Base-by-base conservation (phyloP, 1,140 invertebrate species). In the Diorhabda carinulata region DNA sequence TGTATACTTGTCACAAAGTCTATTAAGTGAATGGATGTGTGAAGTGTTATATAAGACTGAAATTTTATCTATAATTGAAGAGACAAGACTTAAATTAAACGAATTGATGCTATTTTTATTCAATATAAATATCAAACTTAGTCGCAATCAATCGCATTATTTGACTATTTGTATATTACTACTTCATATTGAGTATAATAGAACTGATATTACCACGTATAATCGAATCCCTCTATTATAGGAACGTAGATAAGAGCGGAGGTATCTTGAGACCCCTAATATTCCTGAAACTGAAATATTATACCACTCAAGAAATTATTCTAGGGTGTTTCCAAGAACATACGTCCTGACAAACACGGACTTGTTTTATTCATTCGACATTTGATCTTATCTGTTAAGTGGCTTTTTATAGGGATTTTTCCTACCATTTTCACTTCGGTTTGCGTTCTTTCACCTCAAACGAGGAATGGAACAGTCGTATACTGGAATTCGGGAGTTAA, bases 331-430 rank as follows among this genome's bases (percentile, higher is more conserved):
- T 64, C 64, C 43, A 58, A 63, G 65, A 60, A 67, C 71, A 69
- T 72, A 72, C 69, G 71, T 72, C 67, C 68, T 58, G 71, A 61
- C 67, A 67, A 69, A 67, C 69, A 72, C 64, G 67, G 71, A 72
- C 60, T 72, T 42, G 67, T 61, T 64, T 68, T 71, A 71, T 71
- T 71, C 70, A 71, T 71, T 71, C 70, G 70, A 68, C 67, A 68
- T 67, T 71, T 66, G 71, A 72, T 72, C 64, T 72, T 72, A 72
- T 72, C 70, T 52, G 47, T 71, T 71, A 68, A 71, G 70, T 71
- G 70, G 70, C 64, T 71, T 68, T 71, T 71, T 68, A 64, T 67
- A 68, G 45, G 63, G 66, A 71, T 71, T 71, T 71, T 67, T 60
- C 61, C 61, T 62, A 43, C 61, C 61, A 62, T 62, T 62, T 62